Evolutionary conservation across 1,140 invertebrate species (phyloP), one percentile per base, ranked within the genome.

Genomic region (Ruditapes philippinarum): DNA sequence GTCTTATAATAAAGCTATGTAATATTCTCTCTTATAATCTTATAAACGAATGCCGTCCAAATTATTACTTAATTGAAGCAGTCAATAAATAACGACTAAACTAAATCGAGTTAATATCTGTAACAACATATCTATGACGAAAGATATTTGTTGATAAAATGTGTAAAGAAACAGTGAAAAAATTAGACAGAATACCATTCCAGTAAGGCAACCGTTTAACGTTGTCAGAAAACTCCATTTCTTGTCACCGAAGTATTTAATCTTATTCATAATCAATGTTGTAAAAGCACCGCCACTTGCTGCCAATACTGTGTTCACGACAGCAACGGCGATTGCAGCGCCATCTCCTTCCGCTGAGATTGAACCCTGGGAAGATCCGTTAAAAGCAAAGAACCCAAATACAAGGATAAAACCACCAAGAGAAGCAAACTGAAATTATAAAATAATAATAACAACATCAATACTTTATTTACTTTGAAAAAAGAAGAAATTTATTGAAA

Each of bases 321-420:
- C 95, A 9, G 96, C 95, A n/a, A 93, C 87, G 28, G 96, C 95
- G 7, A 97, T 95, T 1, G 95, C 92, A 0, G 90, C 92, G 0
- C 96, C 96, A 84, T 97, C 96, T 17, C 96, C 96, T 0, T 92
- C 92, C 9, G 92, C 79, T 0, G 96, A 94, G 60, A 97, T 96
- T 76, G 95, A 93, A 5, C 96, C 95, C 89, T 96, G 94, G 0
- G 96, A 97, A 0, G 96, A 97, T 9, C 97, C 97, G 91, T 97
- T 97, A 95, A 97, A 97, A 0, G 97, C 96, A 38, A 97, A 93
- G 93, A 97, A 97, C 2, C 97, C 97, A 88, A 97, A 96, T 45
- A 97, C 94, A 9, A 97, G 94, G 74, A 97, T 96, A 90, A 97
- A 96, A 0, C 96, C 96, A 9, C 97, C 97, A 40, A 97, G 91